These are phyloP conservation scores for Lordiphosa clarofinis DNA, from an alignment of 1,140 invertebrate genomes.

Conservation along the genomic window DNA sequence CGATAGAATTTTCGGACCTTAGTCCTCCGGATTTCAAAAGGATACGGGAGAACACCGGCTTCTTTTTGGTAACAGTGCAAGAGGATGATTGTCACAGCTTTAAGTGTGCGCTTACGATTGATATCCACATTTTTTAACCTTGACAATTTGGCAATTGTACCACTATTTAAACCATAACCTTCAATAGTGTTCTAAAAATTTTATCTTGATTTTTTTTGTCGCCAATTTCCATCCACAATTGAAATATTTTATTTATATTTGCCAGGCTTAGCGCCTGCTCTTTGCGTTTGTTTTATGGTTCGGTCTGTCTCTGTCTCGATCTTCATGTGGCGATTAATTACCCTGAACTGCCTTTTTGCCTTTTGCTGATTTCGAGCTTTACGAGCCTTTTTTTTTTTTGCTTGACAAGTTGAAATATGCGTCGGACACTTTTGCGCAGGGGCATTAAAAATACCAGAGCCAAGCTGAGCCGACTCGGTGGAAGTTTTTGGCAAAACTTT, in stretches of 20 bases:
- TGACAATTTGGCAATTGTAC: no score
- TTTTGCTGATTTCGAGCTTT: conserved; percentile 72
- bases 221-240: neutral
- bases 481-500: conserved; percentile 12
- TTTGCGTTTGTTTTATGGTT: conserved; percentile 8
- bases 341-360: conserved; percentile 40
- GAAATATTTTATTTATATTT: conserved; percentile 7
- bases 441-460: conserved; percentile 66
- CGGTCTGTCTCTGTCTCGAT: conserved; percentile 36
- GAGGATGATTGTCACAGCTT: no score
- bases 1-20: no score
- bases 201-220: neutral
- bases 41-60: no score
- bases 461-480: conserved; percentile 22
- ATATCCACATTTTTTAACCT: no score
- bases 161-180: no score
- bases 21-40: no score
- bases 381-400: conserved; percentile 66
- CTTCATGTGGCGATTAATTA: conserved; percentile 61
- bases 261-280: conserved; percentile 2
- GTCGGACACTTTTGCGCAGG: conserved; percentile 61
- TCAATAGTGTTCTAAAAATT: no score
- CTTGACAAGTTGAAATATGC: conserved; percentile 72
- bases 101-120: no score
- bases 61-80: no score